Conservation (phyloP, 2,797 vertebrate species). For the Lagocephalus sceleratus region DNA sequence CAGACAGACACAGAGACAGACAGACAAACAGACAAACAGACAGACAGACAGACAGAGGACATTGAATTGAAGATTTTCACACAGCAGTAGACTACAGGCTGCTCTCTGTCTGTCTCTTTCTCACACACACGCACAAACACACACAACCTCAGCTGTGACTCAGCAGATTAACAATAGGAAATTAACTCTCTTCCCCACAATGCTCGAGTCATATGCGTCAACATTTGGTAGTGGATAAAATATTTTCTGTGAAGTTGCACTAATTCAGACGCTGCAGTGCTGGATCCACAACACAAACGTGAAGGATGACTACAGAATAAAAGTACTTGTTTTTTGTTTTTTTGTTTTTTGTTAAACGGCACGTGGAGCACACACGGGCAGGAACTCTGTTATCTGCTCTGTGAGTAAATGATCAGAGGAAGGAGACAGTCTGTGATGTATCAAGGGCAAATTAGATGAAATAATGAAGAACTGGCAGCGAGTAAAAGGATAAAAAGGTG, state of each 20-base stretch:
- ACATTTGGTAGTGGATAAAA: no score
- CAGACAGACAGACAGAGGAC: no score
- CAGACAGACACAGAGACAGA: no score
- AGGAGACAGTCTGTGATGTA: not conserved
- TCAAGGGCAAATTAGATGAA: conserved; percentile 6
- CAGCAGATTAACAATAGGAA: conserved; percentile 64
- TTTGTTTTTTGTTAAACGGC: no score
- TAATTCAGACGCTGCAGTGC: not conserved
- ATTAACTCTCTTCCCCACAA: conserved; percentile 49
- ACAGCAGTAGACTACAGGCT: no score
- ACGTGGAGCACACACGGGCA: not conserved
- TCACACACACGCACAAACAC: conserved; percentile 18
- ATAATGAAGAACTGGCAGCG: conserved; percentile 8
- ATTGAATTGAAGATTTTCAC: no score
- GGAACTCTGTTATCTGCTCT: not conserved
- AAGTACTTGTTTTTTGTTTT: not conserved
- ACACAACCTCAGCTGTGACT: conserved; percentile 54
- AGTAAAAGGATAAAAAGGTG: conserved; percentile 9
- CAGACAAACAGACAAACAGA: no score
- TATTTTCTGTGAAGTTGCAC: not conserved
- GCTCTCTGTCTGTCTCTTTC: no score
- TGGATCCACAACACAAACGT: no score
- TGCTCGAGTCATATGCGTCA: conserved; percentile 1
- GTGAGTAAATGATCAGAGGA: conserved; percentile 8
- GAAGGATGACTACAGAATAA: not conserved